phyloP scores from a whole-genome alignment of 2,113 vertebrate species.

The Pongo abelii region DNA sequence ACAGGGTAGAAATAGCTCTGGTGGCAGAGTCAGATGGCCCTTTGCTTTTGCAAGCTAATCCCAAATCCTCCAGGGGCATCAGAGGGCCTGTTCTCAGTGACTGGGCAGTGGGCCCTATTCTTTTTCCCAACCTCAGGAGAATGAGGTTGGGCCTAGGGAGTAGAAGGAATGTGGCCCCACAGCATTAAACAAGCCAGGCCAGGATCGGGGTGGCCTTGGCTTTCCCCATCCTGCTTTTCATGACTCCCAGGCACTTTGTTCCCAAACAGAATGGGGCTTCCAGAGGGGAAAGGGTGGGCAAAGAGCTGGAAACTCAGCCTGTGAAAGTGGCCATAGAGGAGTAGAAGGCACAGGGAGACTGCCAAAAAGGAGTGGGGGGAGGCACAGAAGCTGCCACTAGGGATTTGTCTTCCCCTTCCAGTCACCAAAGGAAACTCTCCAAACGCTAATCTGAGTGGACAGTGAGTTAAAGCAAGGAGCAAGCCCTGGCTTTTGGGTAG shows the following conservation, averaged over 20 bases:
- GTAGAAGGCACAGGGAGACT: not conserved
- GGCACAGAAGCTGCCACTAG: no score
- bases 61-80: not conserved
- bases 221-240: not conserved
- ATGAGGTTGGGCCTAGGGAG: not conserved
- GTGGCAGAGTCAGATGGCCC: not conserved
- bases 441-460: not conserved
- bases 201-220: not conserved
- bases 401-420: not conserved
- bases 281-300: fast-evolving
- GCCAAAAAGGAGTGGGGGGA: not conserved
- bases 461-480: not conserved
- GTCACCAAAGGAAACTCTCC: not conserved
- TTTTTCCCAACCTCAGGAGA: not conserved
- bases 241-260: not conserved
- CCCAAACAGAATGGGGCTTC: not conserved
- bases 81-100: no score
- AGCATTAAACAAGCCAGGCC: not conserved
- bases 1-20: not conserved
- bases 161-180: not conserved
- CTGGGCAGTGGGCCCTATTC: fast-evolving
- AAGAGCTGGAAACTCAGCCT: not conserved
- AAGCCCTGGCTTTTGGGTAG: not conserved
- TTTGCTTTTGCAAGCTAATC: not conserved
- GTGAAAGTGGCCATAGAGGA: not conserved